Evolutionary conservation across 2,797 vertebrate species (phyloP).

Genomic region (Carapus acus): DNA sequence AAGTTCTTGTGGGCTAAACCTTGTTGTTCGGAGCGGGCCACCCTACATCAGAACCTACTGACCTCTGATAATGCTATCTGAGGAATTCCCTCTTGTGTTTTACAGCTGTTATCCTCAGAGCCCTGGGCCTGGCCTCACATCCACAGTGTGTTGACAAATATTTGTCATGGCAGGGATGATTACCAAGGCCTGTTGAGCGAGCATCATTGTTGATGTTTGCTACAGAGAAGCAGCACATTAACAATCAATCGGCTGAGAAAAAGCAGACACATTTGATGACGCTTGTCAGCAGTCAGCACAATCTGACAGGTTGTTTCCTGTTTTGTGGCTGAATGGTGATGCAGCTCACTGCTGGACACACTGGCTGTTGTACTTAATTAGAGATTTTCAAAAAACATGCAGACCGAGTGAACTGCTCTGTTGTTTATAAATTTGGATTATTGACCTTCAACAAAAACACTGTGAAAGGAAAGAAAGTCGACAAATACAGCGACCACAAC

Average conservation of each 20-base stretch:
- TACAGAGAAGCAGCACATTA: slow-evolving; percentile 15
- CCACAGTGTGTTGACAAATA: slow-evolving; percentile 21
- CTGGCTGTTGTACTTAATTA: slow-evolving; percentile 14
- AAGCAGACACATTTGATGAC: neutral
- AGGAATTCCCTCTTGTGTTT: slow-evolving; percentile 65
- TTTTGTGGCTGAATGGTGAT: neutral
- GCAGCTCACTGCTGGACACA: too few relatives aligned
- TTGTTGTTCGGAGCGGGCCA: slow-evolving; percentile 48
- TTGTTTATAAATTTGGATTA: too few relatives aligned
- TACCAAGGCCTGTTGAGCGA: slow-evolving; percentile 17
- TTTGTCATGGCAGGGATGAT: slow-evolving; percentile 36
- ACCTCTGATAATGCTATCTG: slow-evolving; percentile 57
- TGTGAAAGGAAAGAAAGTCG: too few relatives aligned
- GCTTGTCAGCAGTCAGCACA: neutral
- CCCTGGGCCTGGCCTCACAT: slow-evolving; percentile 12
- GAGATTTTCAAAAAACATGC: slow-evolving; percentile 10
- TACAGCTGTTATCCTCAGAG: slow-evolving; percentile 34
- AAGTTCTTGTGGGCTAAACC: slow-evolving; percentile 52
- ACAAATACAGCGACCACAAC: too few relatives aligned
- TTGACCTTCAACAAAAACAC: too few relatives aligned
- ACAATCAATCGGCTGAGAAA: slow-evolving; percentile 3
- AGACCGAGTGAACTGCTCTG: slow-evolving; percentile 22
- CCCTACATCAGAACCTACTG: slow-evolving; percentile 52
- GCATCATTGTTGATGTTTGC: slow-evolving; percentile 19
- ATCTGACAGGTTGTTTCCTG: neutral